Evolutionary conservation across 2,113 vertebrate genomes (phyloP).

Genomic region (Psettodes erumei): DNA sequence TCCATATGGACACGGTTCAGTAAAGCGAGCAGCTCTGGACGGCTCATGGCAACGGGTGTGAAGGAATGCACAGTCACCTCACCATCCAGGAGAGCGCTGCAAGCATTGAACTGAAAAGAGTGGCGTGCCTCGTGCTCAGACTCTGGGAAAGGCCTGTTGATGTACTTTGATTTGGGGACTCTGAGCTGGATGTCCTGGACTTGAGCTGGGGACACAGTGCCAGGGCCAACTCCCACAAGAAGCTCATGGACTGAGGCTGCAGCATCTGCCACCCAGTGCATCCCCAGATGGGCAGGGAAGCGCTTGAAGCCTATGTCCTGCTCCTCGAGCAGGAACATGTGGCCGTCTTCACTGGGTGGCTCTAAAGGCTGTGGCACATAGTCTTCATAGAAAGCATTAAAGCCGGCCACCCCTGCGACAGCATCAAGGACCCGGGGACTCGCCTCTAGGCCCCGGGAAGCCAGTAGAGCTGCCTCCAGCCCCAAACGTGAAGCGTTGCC

Average conservation of each 20-base stretch:
- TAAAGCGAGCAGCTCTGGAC: conserved; percentile 83
- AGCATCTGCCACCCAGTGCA: conserved; percentile 92
- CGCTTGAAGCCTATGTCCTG: conserved; percentile 92
- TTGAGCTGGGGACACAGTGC: conserved; percentile 73
- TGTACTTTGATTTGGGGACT: conserved; percentile 90
- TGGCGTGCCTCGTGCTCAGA: conserved; percentile 90
- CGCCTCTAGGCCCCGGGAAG: conserved; percentile 86
- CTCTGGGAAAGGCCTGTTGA: conserved; percentile 89
- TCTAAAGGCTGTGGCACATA: conserved; percentile 82
- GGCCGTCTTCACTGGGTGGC: conserved; percentile 52
- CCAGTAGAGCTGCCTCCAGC: conserved; percentile 88
- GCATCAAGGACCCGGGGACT: conserved; percentile 85
- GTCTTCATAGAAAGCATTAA: conserved; percentile 87
- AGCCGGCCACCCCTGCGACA: conserved; percentile 86
- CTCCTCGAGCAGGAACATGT: conserved; percentile 86
- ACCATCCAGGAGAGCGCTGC: conserved; percentile 86
- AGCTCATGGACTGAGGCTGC: conserved; percentile 83
- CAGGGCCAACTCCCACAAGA: conserved; percentile 75
- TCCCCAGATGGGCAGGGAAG: conserved; percentile 91
- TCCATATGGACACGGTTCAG: conserved; percentile 86
- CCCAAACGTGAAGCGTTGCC: conserved; percentile 89
- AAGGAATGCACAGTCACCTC: conserved; percentile 86
- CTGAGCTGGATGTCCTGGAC: conserved; percentile 85
- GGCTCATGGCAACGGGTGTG: conserved; percentile 68
- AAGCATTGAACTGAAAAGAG: conserved; percentile 92